phyloP scores from a whole-genome alignment of 2,888 invertebrate genomes.

The Aspidapion aeneum region DNA sequence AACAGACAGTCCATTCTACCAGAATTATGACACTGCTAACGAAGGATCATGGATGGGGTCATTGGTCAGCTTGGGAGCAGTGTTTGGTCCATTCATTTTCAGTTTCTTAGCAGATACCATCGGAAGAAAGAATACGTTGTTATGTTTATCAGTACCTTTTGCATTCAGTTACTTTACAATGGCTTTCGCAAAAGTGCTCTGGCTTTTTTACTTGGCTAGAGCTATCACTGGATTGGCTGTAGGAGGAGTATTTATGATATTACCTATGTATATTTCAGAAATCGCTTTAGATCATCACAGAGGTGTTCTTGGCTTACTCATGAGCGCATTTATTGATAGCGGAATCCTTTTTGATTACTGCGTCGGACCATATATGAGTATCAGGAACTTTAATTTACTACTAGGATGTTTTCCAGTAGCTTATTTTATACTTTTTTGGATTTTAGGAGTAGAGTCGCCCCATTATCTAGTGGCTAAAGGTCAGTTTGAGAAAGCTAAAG shows the following conservation, averaged over 20 bases:
- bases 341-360: conserved; percentile 69
- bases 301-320: conserved; percentile 77
- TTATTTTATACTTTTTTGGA: conserved; percentile 57
- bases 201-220: conserved; percentile 55
- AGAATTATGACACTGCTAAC: conserved; percentile 16
- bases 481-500: conserved; percentile 57
- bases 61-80: conserved; percentile 43
- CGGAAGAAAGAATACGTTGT: conserved; percentile 64
- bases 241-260: conserved; percentile 67
- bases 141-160: conserved; percentile 58
- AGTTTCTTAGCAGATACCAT: conserved; percentile 62
- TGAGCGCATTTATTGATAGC: conserved; percentile 67
- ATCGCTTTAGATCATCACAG: conserved; percentile 77
- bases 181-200: conserved; percentile 52
- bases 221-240: conserved; percentile 62
- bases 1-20: conserved; percentile 42
- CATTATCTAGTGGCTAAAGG: conserved; percentile 62
- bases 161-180: conserved; percentile 69
- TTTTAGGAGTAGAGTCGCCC: conserved; percentile 81
- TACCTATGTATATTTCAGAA: conserved; percentile 86
- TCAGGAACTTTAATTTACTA: conserved; percentile 58
- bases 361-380: conserved; percentile 69
- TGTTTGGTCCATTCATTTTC: conserved; percentile 61
- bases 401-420: conserved; percentile 49
- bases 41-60: conserved; percentile 51